phyloP scores from a whole-genome alignment of 2,797 vertebrate genomes.

The Gymnothorax javanicus region DNA sequence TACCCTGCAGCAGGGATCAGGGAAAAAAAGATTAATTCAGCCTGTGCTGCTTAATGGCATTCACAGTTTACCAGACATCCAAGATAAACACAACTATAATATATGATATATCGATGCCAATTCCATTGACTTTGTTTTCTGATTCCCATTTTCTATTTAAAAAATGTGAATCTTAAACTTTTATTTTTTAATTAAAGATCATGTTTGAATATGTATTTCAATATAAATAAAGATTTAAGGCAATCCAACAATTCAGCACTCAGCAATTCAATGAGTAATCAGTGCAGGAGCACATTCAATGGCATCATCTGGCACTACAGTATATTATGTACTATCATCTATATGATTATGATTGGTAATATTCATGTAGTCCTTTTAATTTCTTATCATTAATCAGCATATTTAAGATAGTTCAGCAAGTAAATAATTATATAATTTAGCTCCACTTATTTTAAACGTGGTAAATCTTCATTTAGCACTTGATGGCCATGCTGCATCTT shows the following conservation, averaged over 20 bases:
- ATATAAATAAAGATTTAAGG: neutral
- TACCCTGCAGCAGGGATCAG: constrained; percentile 81
- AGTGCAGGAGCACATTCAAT: neutral
- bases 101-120: constrained; percentile 67
- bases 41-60: constrained; percentile 79
- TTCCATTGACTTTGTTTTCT: constrained; percentile 41
- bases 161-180: neutral
- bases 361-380: no score
- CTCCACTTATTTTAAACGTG: neutral
- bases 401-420: no score
- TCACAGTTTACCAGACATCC: constrained; percentile 73
- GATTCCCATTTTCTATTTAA: neutral
- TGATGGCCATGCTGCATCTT: neutral
- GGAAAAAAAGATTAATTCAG: constrained; percentile 80
- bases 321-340: neutral
- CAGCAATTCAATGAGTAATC: neutral
- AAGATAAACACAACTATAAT: constrained; percentile 66
- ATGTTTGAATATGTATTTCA: neutral
- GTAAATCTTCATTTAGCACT: neutral
- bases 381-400: no score
- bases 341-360: neutral
- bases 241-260: neutral
- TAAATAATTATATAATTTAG: no score
- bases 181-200: neutral
- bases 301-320: neutral